These are phyloP conservation scores for Pitangus sulphuratus DNA, from an alignment of 2,797 vertebrate genomes.

Conservation along the genomic window DNA sequence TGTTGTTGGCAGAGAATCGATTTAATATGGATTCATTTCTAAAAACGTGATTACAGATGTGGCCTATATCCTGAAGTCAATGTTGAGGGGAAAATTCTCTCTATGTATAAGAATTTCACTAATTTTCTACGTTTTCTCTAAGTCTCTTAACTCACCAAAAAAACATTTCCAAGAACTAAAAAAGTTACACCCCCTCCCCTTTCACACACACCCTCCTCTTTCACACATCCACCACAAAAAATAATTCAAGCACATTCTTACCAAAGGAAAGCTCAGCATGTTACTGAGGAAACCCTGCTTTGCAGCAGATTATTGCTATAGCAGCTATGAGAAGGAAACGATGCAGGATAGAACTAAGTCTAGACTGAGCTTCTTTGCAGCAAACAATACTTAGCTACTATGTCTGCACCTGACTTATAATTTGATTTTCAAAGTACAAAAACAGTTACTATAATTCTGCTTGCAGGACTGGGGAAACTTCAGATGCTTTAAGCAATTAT, in stretches of 20 bases:
- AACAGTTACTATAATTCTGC: neutral
- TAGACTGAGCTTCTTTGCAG: neutral
- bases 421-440: neutral
- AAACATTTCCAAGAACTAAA: neutral
- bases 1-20: conserved; percentile 61
- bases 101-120: neutral
- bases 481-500: neutral
- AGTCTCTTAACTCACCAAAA: neutral
- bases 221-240: neutral
- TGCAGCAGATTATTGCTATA: neutral
- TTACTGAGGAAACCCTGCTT: neutral
- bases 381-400: neutral
- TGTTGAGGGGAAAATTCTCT: conserved; percentile 38
- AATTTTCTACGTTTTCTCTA: neutral
- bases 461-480: neutral
- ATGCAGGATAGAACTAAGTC: neutral
- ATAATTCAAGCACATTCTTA: neutral
- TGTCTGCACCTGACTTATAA: neutral
- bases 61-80: conserved; percentile 42
- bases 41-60: conserved; percentile 63
- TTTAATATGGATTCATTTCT: conserved; percentile 66
- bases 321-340: neutral
- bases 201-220: neutral
- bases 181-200: neutral
- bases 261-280: neutral